Base-by-base conservation (phyloP, 1,140 invertebrate species). In the Lepidurus couesii region DNA sequence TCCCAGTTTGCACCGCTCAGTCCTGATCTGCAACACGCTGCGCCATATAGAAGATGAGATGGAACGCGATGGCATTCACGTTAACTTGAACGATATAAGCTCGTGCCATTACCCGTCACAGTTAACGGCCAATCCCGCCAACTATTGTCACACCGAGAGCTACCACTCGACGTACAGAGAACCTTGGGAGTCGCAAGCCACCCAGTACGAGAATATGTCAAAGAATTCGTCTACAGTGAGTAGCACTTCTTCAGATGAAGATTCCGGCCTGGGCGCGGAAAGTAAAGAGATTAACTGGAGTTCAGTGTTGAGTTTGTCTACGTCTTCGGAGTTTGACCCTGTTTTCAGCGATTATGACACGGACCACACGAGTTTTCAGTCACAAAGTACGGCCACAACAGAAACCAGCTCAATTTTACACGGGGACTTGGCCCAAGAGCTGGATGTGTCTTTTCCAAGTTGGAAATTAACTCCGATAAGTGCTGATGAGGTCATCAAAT, bases 11-110 rank as follows among this genome's bases (percentile, higher is more conserved):
- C 90, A 94, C 77, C 90, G 94, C 65, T 97, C 95, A 7, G 96
- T 98, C 81, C 90, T 98, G 65, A 96, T 98, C 81, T 96, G 95
- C 86, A 98, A 97, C 84, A 97, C 95, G 9, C 85, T 97, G 75
- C 91, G 95, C 83, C 89, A 92, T 82, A 92, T 98, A 81, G 95
- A 97, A 86, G 88, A 92, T 42, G 95, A 97, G 85, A 93, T 97
- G 88, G 93, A 95, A 84, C 88, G 90, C 65, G 94, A 96, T 85
- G 88, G 87, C n/a, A 81, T 87, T 10, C 80, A 81, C 65, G 43
- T 44, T 13, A 74, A 45, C 34, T 24, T 44, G 43, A 44, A 45
- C 45, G 47, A 34, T 34, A 65, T 65, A n/a, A 65, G 53, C 53
- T 65, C 53, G 6, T 65, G 53, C 24, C 77, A 42, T 73, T 47